Base-by-base conservation (phyloP, 2,888 invertebrate species). In the Lasioglossum leucozonium region DNA sequence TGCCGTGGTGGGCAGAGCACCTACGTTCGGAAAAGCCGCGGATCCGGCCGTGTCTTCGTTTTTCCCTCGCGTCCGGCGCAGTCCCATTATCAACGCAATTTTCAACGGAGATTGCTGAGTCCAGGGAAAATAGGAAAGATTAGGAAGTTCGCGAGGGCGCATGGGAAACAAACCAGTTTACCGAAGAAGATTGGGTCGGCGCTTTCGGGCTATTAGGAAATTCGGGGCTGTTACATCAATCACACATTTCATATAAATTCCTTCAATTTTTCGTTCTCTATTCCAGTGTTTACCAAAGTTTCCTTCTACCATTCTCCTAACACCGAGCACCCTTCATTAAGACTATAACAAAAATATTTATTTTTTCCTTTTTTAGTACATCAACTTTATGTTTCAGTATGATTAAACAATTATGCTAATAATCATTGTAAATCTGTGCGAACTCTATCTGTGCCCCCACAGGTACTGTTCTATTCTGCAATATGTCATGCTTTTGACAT, bases 41-140 rank as follows among this genome's bases (percentile, higher is more conserved):
- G 76, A 72, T 42, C 37, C 40, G 62, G 67, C 71, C 44, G 73
- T 69, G 80, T 74, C 58, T 67, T 76, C 71, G 62, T 77, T 81
- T 62, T 40, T 30, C 8, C 30, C n/a, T 22, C 75, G 30, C 69
- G 55, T 55, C 40, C 77, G 55, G 26, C n/a, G 72, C 51, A 40
- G 34, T 44, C 47, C 44, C 44, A 85, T 80, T 85, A 81, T 85
- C 81, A 42, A 86, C 77, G 75, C 65, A 77, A 77, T 78, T 78
- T 86, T 81, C 72, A 42, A 18, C 30, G 47, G 26, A 30, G 13
- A 34, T 13, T 55, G 81, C 85, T 76, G 85, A 81, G 74, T 85
- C 77, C 42, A 30, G 16, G 34, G 40, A 62, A 77, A 85, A 74
- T 85, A 62, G 42, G 51, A 34, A 47, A 55, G 74, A 84, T 84